Percentiles rank a stretch among this genome's conserved stretches.
Conservation (phyloP, 2,797 vertebrate species). For the Rhadinocentrus ornatus region DNA sequence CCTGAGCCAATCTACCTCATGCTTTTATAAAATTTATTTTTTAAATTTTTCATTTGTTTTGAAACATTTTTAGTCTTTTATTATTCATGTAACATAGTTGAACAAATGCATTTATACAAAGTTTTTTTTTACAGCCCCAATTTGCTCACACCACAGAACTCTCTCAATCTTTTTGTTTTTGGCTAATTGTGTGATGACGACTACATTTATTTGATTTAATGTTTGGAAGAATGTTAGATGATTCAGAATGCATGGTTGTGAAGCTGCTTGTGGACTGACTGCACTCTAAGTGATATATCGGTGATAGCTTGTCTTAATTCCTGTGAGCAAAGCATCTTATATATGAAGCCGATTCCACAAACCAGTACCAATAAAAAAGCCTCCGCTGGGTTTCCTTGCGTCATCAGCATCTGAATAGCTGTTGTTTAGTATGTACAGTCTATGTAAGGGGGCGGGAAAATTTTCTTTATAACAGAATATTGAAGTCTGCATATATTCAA, state of each 20-base stretch:
- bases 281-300: not conserved
- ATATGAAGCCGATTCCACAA: too few relatives aligned
- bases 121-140: not conserved
- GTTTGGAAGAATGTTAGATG: not conserved
- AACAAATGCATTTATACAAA: not conserved
- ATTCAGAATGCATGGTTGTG: not conserved
- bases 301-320: not conserved
- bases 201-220: not conserved
- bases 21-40: not conserved
- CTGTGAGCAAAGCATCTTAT: too few relatives aligned
- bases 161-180: not conserved
- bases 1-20: not conserved
- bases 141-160: not conserved
- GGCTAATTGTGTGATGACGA: not conserved
- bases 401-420: too few relatives aligned
- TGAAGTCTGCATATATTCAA: too few relatives aligned
- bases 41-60: not conserved
- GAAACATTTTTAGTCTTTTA: conserved; percentile 2
- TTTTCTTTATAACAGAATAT: too few relatives aligned
- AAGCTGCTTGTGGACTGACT: not conserved
- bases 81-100: not conserved
- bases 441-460: too few relatives aligned
- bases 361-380: too few relatives aligned
- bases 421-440: too few relatives aligned
- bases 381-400: too few relatives aligned